Base-by-base conservation (phyloP, 2,113 vertebrate species). In the Silurus meridionalis region DNA sequence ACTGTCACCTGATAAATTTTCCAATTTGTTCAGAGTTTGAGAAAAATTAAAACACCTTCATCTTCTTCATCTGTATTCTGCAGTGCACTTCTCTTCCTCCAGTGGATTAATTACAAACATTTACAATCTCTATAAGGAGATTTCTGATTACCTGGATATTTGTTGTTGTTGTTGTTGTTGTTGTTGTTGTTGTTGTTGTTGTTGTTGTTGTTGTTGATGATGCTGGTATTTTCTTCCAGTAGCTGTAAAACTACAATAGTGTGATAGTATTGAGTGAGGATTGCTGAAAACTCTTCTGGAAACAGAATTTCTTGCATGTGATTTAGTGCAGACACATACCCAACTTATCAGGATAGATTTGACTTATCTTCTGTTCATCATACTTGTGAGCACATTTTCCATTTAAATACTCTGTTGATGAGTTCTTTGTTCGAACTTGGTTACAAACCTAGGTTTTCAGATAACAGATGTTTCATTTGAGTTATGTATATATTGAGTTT, bases 331-430 rank as follows among this genome's bases (percentile, higher is more conserved):
- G 48, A 72, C 67, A 52, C 88, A 63, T 89, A 92, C 90, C 86
- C 61, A 84, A 50, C 58, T 74, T n/a, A 78, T 80, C 82, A 53
- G 88, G 89, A 81, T 84, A 58, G 0, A 87, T 46, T 8, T 52
- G 9, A 13, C 50, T n/a, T 23, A 28, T 53, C 55, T 8, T 6
- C 2, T 19, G 5, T 13, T 28, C 0, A 64, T 53, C 80, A 55
- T 21, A 64, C 3, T 88, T 14, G 14, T 66, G 4, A 71, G 11
- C 17, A 81, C 91, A 92, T 3, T 82, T 80, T 66, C 89, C 89
- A 69, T 91, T 92, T 13, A 91, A 80, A 71, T 89, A 58, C 46
- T 92, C 90, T 37, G 74, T 86, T 13, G 0, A 11, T 57, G 25
- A 78, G 3, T 80, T 61, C 2, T 14, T 74, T 80, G 48, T 84